A percentile compares a stretch with the other conserved stretches of the same genome.
Conservation (phyloP, 2,888 invertebrate genomes). For the Xestia sexstrigata region DNA sequence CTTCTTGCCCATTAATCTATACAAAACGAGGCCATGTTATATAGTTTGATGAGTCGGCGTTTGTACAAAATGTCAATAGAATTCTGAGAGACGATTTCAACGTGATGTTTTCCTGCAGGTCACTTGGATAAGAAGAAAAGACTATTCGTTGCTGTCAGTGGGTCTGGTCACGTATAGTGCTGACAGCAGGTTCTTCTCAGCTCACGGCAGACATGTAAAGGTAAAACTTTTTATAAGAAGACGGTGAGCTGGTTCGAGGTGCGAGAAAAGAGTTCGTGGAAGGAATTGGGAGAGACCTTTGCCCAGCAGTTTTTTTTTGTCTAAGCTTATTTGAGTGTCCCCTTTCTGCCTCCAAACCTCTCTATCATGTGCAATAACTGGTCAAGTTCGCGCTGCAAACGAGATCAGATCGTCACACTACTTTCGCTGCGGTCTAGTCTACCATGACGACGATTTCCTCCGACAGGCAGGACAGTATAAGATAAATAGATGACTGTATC, state of each 20-base stretch:
- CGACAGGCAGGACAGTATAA: too few species aligned
- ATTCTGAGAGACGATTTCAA: background rate
- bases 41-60: background rate
- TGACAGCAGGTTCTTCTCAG: constrained; percentile 92
- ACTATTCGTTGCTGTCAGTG: constrained; percentile 92
- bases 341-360: too few species aligned
- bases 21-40: background rate
- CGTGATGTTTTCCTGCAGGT: constrained; percentile 85
- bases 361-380: too few species aligned
- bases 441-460: too few species aligned
- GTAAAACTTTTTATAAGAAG: constrained; percentile 71
- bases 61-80: background rate
- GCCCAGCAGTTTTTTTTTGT: too few species aligned
- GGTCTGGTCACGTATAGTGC: constrained; percentile 92
- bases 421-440: too few species aligned
- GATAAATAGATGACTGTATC: too few species aligned
- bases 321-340: too few species aligned
- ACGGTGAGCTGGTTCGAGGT: background rate
- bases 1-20: background rate
- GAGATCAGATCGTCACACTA: too few species aligned
- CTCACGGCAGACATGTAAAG: constrained; percentile 91
- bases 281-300: too few species aligned
- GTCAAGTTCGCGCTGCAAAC: too few species aligned
- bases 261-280: too few species aligned
- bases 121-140: constrained; percentile 93